Evolutionary conservation across 2,113 vertebrate genomes (phyloP).

Genomic region (Ginglymostoma cirratum): DNA sequence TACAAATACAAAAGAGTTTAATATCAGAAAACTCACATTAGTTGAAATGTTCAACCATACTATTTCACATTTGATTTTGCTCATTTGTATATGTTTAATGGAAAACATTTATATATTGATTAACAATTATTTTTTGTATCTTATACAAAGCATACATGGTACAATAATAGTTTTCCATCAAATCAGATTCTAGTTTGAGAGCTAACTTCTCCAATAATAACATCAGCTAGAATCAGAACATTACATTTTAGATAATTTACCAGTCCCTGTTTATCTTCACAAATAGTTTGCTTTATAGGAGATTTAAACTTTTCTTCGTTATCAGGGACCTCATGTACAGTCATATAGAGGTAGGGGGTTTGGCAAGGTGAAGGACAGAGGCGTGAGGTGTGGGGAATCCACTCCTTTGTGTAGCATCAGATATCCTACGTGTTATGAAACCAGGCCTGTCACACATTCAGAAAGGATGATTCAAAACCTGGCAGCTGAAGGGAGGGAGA

Average conservation of each 20-base stretch:
- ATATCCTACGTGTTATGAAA: neutral
- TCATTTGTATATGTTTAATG: neutral
- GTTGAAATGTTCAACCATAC: neutral
- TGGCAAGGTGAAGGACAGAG: neutral
- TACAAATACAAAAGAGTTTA: neutral
- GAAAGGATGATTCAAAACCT: neutral
- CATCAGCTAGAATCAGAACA: too few species aligned
- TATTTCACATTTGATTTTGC: neutral
- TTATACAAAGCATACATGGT: neutral
- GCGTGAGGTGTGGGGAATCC: neutral
- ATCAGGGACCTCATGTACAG: neutral
- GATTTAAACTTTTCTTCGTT: neutral
- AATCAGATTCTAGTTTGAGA: too few species aligned
- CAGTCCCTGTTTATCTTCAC: neutral
- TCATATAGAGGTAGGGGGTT: neutral
- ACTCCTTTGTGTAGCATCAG: neutral
- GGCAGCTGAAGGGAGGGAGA: neutral
- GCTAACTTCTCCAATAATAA: too few species aligned
- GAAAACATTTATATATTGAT: neutral
- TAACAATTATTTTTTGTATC: neutral
- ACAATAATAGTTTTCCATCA: neutral
- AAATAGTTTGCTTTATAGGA: neutral
- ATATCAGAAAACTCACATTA: neutral
- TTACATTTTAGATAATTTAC: neutral
- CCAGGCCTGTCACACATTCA: neutral